Conservation (phyloP, 2,113 vertebrate species). For the Bothrops jararaca region DNA sequence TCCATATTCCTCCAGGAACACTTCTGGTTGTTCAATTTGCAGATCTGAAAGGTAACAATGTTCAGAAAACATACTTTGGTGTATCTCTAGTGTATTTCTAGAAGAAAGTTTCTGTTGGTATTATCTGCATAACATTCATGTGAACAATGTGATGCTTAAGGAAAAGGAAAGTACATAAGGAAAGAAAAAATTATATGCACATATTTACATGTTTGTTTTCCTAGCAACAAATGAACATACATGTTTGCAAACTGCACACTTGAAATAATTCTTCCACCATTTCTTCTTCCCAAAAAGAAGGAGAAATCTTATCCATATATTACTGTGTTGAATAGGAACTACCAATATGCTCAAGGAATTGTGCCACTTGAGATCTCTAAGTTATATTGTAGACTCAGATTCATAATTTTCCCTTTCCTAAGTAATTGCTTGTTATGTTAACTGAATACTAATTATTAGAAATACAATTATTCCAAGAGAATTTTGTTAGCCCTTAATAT, state of each 20-base stretch:
- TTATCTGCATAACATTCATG: conserved; percentile 15
- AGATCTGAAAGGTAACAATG: conserved; percentile 84
- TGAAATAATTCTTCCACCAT: conserved; percentile 15
- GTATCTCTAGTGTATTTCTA: conserved; percentile 67
- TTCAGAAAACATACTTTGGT: conserved; percentile 79
- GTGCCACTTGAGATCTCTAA: not conserved
- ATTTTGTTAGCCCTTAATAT: not conserved
- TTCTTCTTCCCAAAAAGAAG: not conserved
- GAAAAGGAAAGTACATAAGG: conserved; percentile 33
- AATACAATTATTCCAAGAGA: not conserved
- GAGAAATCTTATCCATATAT: not conserved
- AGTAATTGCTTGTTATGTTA: not conserved
- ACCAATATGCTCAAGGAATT: not conserved
- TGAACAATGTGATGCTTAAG: not conserved
- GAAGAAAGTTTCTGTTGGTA: not conserved
- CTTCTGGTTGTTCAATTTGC: conserved; percentile 85
- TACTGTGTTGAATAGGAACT: not conserved
- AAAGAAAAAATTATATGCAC: not conserved
- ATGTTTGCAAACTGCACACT: conserved; percentile 30
- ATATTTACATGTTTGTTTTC: conserved; percentile 64
- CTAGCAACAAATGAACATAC: conserved; percentile 72
- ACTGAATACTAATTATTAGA: conserved; percentile 14
- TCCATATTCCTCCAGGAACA: conserved; percentile 82
- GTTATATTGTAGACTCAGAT: not conserved
- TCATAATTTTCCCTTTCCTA: not conserved